Base-by-base conservation (phyloP, 2,888 invertebrate species). In the Chelonus formosanus region DNA sequence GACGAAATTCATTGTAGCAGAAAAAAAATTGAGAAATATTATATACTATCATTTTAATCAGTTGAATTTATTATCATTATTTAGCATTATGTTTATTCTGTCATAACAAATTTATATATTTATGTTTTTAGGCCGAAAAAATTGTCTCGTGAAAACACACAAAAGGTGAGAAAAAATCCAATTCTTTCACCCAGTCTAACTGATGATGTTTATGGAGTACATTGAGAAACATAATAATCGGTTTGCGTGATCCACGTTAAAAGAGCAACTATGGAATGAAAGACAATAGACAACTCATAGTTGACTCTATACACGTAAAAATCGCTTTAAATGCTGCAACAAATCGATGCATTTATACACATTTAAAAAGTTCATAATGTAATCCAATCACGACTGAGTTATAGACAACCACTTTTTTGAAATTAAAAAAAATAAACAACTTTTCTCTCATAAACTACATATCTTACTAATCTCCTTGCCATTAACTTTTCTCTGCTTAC, bases 161-260 rank as follows among this genome's bases (percentile, higher is more conserved):
- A 36, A n/a, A 50, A 63, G 53, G 55, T 56, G 40, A 40, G 58
- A 53, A 53, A 53, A 53, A 20, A 20, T 20, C 20, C 32, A 32
- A 53, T 32, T 53, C 32, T 44, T 53, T n/a, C 36, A 8, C 40
- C 8, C 7, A 8, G 36, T 32, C 20, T 31, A 55, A 55, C 55
- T 5, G 43, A 6, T 10, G 20, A 20, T 55, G 43, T 55, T 36
- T 55, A 55, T 48, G 48, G 55, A 55, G 20, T n/a, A 67, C 31
- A 69, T 70, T 70, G 68, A 53, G 66, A 71, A 70, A 69, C 55
- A 60, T 71, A 59, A 60, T 7, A 35, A n/a, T 4, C 34, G 47
- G 63, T 56, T 63, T 44, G 67, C 63, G 68, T 72, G 72, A 69
- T 65, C 70, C 72, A 69, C 68, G 60, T 7, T 3, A 54, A 55